Base-by-base conservation (phyloP, 2,113 vertebrate species). In the Cephalophus harveyi region DNA sequence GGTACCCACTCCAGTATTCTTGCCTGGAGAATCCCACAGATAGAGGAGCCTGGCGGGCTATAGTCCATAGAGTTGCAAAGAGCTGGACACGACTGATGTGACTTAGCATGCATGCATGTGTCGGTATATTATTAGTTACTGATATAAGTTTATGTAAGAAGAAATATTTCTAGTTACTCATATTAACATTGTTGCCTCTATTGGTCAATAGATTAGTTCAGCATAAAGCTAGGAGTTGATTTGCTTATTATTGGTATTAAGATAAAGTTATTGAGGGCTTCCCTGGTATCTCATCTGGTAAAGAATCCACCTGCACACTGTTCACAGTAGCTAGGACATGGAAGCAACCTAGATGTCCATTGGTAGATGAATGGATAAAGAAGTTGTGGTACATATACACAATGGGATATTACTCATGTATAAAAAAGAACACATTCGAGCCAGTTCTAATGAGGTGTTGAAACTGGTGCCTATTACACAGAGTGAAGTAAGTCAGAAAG, bases 151-250 rank as follows among this genome's bases (percentile, higher is more conserved):
- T 64, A 3, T 64, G 52, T 60, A 17, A 48, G 54, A 43, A 92
- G 62, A 93, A 81, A 1, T 17, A 21, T 7, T 67, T 97, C 93
- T 89, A 89, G 78, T 94, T 96, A 96, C 83, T 97, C 40, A 57
- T 91, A 71, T 78, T 85, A 95, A 79, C 91, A 96, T 87, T 40
- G 57, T 60, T 74, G 23, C 30, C 76, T 84, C 87, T 94, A 30
- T 93, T 33, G 2, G 6, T 7, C 3, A 50, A 84, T 91, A 91
- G 74, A 93, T 16, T 57, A 17, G 36, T 82, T 57, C 57, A 93
- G 15, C 76, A 30, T 25, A n/a, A 13, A 25, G 21, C 48, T 36
- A 50, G 97, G 79, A 16, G 16, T 40, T 52, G 19, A 15, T 43
- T 79, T 40, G n/a, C 43, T 13, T 36, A 14, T 40, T 74, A 4